These are phyloP conservation scores for Actinostola sp. DNA, from an alignment of 92 coral and sea anemone species.

Conservation along the genomic window DNA sequence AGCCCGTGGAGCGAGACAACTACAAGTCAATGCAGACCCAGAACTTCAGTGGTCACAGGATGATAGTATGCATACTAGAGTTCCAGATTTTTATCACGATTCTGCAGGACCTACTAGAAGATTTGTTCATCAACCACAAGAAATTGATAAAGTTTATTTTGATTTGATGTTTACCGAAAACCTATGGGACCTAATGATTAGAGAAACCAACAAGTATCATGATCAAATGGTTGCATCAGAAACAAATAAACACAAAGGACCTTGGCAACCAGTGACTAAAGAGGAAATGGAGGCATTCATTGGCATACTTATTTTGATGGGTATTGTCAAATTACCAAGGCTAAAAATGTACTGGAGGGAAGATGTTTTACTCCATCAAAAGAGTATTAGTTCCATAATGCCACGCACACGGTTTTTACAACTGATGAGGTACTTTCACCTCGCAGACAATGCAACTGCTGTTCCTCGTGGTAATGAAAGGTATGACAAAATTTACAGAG, in stretches of 20 bases:
- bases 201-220: constrained; percentile 55
- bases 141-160: constrained; percentile 21
- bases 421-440: constrained; percentile 45
- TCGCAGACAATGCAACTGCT: constrained; percentile 33
- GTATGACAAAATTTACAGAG: constrained; percentile 47
- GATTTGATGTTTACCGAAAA: constrained; percentile 39
- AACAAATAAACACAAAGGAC: constrained; percentile 47
- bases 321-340: constrained; percentile 42
- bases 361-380: constrained; percentile 25
- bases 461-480: constrained; percentile 34
- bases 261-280: constrained; percentile 41
- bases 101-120: constrained; percentile 51
- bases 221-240: constrained; percentile 26
- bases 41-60: constrained; percentile 13
- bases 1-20: background rate
- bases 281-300: constrained; percentile 46
- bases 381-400: constrained; percentile 21
- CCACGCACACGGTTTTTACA: constrained; percentile 37
- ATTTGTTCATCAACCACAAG: constrained; percentile 19
- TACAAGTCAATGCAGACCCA: constrained; percentile 21
- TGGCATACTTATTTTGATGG: constrained; percentile 39
- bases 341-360: constrained; percentile 39
- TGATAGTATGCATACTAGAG: constrained; percentile 8
- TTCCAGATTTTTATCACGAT: constrained; percentile 25
- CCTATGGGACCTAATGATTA: constrained; percentile 39